Conservation (phyloP, 2,888 invertebrate species). For the Plusia festucae region DNA sequence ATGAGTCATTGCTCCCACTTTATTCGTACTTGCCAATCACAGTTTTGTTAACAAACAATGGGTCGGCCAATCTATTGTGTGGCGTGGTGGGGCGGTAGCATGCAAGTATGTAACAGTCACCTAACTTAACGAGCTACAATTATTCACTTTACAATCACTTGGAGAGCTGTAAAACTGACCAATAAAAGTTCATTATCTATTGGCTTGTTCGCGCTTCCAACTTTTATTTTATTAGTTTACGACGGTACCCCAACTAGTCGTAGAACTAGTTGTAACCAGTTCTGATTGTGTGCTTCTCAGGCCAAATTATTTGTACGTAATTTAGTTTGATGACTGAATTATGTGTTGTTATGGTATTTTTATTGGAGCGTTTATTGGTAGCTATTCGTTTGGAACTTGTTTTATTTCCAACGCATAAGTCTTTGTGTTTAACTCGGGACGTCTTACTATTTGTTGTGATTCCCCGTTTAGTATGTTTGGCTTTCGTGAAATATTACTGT, state of each 20-base stretch:
- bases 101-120: conserved; percentile 41
- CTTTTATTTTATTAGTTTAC: conserved; percentile 88
- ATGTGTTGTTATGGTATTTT: conserved; percentile 61
- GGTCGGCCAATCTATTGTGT: conserved; percentile 40
- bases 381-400: conserved; percentile 52
- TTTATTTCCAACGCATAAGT: conserved; percentile 48
- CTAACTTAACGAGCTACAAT: conserved; percentile 54
- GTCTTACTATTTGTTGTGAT: conserved; percentile 49
- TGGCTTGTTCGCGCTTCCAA: conserved; percentile 86
- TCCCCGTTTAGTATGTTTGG: conserved; percentile 46
- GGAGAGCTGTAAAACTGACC: conserved; percentile 87
- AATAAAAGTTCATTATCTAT: conserved; percentile 89
- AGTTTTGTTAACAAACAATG: conserved; percentile 60
- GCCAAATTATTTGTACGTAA: conserved; percentile 58
- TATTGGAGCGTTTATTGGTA: conserved; percentile 59
- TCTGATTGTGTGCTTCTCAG: conserved; percentile 61
- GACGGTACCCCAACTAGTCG: conserved; percentile 67
- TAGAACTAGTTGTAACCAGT: conserved; percentile 75
- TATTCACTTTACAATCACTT: conserved; percentile 79
- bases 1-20: conserved; percentile 55
- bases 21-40: conserved; percentile 64
- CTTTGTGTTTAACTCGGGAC: conserved; percentile 38
- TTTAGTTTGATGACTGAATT: conserved; percentile 63
- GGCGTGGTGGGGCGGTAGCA: conserved; percentile 50
- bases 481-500: conserved; percentile 35